These are phyloP conservation scores for Cosmia trapezina DNA, from an alignment of 2,888 invertebrate species.

Conservation along the genomic window DNA sequence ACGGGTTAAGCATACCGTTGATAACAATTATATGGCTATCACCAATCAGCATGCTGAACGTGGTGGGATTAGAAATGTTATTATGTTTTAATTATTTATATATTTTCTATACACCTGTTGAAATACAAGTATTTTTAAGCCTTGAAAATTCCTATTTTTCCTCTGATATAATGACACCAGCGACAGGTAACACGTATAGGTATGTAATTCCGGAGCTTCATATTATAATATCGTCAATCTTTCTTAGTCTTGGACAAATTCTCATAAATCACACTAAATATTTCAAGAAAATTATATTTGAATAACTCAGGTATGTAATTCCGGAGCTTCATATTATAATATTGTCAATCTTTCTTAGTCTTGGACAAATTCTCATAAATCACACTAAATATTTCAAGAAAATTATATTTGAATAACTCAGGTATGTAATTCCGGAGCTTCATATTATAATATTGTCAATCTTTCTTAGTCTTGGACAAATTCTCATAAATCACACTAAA, in stretches of 20 bases:
- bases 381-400: conserved; percentile 4
- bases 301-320: conserved; percentile 11
- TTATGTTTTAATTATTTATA: background rate
- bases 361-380: background rate
- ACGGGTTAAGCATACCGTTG: background rate
- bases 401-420: conserved; percentile 9
- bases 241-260: background rate
- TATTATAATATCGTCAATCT: background rate
- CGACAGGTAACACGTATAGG: too few species aligned
- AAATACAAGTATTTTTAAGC: background rate
- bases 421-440: background rate
- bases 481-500: background rate
- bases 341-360: background rate
- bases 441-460: background rate
- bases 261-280: background rate
- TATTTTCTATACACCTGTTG: background rate
- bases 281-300: conserved; percentile 10
- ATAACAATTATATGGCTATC: conserved; percentile 16
- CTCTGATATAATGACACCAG: background rate
- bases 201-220: background rate
- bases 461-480: background rate
- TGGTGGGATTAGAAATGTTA: conserved; percentile 20
- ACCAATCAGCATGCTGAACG: conserved; percentile 36
- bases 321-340: background rate
- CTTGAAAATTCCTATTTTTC: background rate